Percentiles rank a stretch among this genome's conserved stretches.
These are phyloP conservation scores for Pentalonia nigronervosa DNA, from an alignment of 1,140 invertebrate species.

Conservation along the genomic window DNA sequence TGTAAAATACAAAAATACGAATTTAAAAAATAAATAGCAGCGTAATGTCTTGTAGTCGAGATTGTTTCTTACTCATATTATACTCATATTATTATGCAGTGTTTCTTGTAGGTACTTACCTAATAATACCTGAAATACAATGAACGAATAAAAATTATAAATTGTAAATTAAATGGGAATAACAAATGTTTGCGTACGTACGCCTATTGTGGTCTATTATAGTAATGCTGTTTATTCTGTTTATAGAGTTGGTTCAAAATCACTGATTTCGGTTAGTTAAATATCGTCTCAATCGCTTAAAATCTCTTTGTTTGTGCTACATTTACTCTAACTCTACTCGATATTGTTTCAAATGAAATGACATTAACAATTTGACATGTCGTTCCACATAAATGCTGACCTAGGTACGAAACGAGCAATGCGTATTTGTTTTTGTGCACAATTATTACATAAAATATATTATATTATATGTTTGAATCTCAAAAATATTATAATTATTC, in stretches of 20 bases:
- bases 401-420: neutral
- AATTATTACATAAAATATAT: neutral
- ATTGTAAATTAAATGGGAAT: neutral
- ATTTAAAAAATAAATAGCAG: neutral
- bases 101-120: neutral
- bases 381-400: neutral
- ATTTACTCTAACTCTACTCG: neutral
- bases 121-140: neutral
- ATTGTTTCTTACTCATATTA: neutral
- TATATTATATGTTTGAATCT: neutral
- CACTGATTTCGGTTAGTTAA: neutral
- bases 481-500: neutral
- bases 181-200: neutral
- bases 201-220: neutral
- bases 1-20: neutral
- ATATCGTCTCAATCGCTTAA: neutral
- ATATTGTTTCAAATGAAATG: neutral
- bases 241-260: constrained; percentile 1
- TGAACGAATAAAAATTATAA: neutral
- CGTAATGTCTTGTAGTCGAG: neutral
- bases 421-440: neutral
- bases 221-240: neutral
- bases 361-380: neutral
- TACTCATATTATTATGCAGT: neutral
- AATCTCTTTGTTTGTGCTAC: neutral